Base-by-base conservation (phyloP, 2,888 invertebrate genomes). In the Anoplius nigerrimus region DNA sequence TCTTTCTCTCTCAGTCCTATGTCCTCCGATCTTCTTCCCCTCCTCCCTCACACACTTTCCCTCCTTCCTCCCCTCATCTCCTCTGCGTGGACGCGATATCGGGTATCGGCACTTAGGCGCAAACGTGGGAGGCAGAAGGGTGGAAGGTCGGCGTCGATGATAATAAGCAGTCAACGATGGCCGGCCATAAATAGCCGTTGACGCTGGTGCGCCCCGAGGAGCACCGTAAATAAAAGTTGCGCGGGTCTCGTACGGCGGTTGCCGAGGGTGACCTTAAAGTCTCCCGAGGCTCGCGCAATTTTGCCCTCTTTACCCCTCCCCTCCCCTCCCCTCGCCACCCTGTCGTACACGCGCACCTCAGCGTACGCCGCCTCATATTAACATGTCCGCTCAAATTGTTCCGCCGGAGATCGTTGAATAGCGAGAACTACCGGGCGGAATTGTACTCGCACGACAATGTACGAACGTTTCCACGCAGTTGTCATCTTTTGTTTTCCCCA, bases 101-200 rank as follows among this genome's bases (percentile, higher is more conserved):
- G 71, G 45, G 24, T 69, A 68, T 68, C 60, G 63, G 65, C 53
- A 57, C 57, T 55, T 56, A 51, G 61, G 18, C 51, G 60, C n/a
- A 67, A 68, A 65, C 42, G 24, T 43, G 51, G 63, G 52, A 48
- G 16, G 34, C 60, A 58, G 62, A 66, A 72, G 66, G 56, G 51
- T 45, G 60, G 51, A 60, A 58, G 69, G 52, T 69, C 65, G 68
- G 64, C 67, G 60, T n/a, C 64, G 71, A 66, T 71, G 65, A 66
- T 76, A 71, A 75, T 75, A 73, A 74, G 70, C 75, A 67, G 53
- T 72, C 70, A 69, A 66, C 73, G 71, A 69, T 69, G 64, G 62
- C 46, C 52, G 62, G 21, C 62, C 65, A 57, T 66, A 77, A 78
- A 78, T 77, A 78, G 61, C 60, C 24, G 27, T 24, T 48, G 51